These are phyloP conservation scores for Synergus laeviventris DNA, from an alignment of 2,888 invertebrate species.

Conservation along the genomic window DNA sequence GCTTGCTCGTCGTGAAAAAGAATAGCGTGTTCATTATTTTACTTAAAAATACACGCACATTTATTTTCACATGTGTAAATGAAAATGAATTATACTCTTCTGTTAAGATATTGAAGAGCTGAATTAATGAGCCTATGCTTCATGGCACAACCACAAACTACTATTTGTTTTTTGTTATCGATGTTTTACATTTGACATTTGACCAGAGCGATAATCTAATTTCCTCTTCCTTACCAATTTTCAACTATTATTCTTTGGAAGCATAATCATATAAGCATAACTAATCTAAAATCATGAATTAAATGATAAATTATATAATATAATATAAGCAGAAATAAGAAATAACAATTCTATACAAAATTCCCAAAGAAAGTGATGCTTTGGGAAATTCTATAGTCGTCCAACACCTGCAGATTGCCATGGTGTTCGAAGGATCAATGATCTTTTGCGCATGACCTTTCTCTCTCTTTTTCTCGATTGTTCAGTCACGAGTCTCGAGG, in stretches of 20 bases:
- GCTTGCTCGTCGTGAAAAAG: conserved; percentile 1
- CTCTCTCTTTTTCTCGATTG: conserved; percentile 26
- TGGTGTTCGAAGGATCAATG: conserved; percentile 6
- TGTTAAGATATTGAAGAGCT: not conserved
- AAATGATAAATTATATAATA: no score
- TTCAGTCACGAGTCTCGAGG: conserved; percentile 29
- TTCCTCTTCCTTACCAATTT: not conserved
- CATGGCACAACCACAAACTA: conserved; percentile 6
- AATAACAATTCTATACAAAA: no score
- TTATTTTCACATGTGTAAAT: not conserved
- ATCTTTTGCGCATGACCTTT: conserved; percentile 17
- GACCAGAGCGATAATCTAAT: conserved; percentile 6
- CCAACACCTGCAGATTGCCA: not conserved
- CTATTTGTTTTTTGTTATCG: conserved; percentile 1
- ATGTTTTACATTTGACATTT: not conserved
- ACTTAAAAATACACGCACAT: conserved; percentile 8
- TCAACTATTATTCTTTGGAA: no score
- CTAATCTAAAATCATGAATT: no score
- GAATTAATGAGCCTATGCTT: conserved; percentile 11
- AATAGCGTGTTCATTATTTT: conserved; percentile 24
- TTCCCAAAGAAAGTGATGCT: not conserved
- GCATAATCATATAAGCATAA: no score
- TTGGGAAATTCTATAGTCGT: not conserved
- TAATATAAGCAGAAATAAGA: no score
- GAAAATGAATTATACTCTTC: not conserved